Evolutionary conservation across 1,140 invertebrate genomes (phyloP).

Genomic region (Philotrypesis tridentata): DNA sequence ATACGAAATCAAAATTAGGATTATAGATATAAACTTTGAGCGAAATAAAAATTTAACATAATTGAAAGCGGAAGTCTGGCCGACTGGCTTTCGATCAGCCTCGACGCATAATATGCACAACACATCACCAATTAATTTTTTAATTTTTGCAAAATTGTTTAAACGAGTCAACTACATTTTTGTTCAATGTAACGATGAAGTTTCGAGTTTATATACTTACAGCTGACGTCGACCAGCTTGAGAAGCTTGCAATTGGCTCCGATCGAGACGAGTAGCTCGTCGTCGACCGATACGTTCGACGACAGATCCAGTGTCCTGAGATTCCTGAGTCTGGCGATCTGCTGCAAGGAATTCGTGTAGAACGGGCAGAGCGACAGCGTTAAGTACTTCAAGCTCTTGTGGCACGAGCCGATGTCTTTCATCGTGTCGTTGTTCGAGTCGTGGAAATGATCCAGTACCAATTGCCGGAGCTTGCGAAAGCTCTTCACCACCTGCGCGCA

Average conservation of each 20-base stretch:
- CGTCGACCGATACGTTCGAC: conserved; percentile 25
- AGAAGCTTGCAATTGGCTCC: conserved; percentile 22
- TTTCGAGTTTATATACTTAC: conserved; percentile 16
- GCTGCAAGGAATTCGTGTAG: conserved; percentile 8
- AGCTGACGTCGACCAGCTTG: conserved; percentile 12
- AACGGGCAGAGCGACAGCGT: conserved; percentile 23
- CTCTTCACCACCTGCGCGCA: conserved; percentile 1
- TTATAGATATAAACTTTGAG: no score
- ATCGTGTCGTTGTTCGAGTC: conserved; percentile 28
- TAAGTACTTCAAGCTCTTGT: not conserved
- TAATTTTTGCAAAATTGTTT: no score
- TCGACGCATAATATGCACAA: no score
- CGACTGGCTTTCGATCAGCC: no score
- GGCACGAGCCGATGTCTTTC: not conserved
- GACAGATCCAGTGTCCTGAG: conserved; percentile 16
- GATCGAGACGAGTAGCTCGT: not conserved
- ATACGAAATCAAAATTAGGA: no score
- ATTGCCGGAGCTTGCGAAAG: not conserved
- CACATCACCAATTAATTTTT: no score
- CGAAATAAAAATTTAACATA: no score
- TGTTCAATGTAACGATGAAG: no score
- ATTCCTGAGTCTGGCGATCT: not conserved
- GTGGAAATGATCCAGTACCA: conserved; percentile 16
- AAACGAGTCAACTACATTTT: no score
- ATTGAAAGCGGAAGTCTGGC: no score